Base-by-base conservation (phyloP, 2,113 vertebrate species). In the Misgurnus anguillicaudatus region DNA sequence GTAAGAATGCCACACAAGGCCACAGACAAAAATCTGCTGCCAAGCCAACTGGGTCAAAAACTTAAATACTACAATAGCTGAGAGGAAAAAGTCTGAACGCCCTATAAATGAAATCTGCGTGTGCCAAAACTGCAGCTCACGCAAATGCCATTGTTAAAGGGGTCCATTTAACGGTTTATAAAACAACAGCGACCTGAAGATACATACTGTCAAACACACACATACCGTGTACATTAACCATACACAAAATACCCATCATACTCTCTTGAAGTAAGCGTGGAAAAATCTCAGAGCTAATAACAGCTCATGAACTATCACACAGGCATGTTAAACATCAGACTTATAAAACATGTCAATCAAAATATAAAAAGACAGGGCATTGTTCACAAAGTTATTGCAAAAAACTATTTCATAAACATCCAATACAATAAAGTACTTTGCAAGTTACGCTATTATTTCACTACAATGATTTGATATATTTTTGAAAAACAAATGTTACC, bases 21-120 rank as follows among this genome's bases (percentile, higher is more conserved):
- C 39, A 68, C n/a, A 74, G 75, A 48, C 36, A 64, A 68, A 80
- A 84, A 68, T 48, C 19, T 75, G 53, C 24, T 1, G 13, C 39
- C 16, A n/a, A 66, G 55, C 70, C 76, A 81, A 79, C 64, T 81
- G 42, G 80, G 64, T 79, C 76, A 84, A 48, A 47, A 55, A 42
- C 41, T 31, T 31, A 31, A 31, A 61, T 24, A 47, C 45, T 48
- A 78, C 77, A 82, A 73, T 55, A 21, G 45, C 21, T 38, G 55
- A 58, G 61, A 16, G 58, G 60, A 77, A 17, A 48, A 45, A 9
- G 45, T 41, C 61, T 61, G 31, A 9, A 24, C 51, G 78, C 21
- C 58, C 45, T 64, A 42, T 58, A n/a, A 64, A 31, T 55, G 21
- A 16, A 21, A 42, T 62, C n/a, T 63, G 41, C 47, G 75, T 73